Base-by-base conservation (phyloP, 2,888 invertebrate genomes). In the Drosophila stalkeri region DNA sequence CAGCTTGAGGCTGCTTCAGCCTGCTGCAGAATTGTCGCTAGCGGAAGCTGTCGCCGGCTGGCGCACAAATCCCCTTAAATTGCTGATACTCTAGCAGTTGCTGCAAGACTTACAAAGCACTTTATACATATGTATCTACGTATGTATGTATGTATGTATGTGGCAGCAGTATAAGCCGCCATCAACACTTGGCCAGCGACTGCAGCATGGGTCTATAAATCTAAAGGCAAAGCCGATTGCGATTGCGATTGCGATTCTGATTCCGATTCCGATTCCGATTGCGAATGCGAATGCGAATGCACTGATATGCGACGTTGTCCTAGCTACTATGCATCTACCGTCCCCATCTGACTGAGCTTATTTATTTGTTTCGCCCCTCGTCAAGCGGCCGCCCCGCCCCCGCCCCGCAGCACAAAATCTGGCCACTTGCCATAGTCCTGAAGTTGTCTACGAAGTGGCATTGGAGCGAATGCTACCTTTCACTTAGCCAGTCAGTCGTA, bases 151-250 rank as follows among this genome's bases (percentile, higher is more conserved):
- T 41, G 3, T 20, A 44, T 44, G 3, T 83, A 69, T 33, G 5
- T 7, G 56, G 23, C 3, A 27, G 27, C 27, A 5, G 0, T 49
- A 39, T n/a, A 47, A 55, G 63, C 68, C 55, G 3, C 55, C 55
- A 55, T 55, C 55, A 55, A 55, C 55, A n/a, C 55, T 46, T 59
- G 59, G 31, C 49, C 57, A 54, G 18, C 18, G 64, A 56, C 72
- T 75, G 75, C 78, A 66, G 70, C 64, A 59, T 59, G 69, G 72
- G 59, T 78, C 86, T 71, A 87, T 85, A 85, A 85, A 88, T 88
- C 81, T 88, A 62, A 60, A 70, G 76, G 70, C 79, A 85, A 85
- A 85, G 89, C 89, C 88, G 86, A 86, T 86, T 88, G 81, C 86
- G 74, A 41, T 9, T 9, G 3, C 41, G 41, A 44, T 44, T 12